Conservation (phyloP, 2,797 vertebrate genomes). For the Cryptoblepharus egeriae region DNA sequence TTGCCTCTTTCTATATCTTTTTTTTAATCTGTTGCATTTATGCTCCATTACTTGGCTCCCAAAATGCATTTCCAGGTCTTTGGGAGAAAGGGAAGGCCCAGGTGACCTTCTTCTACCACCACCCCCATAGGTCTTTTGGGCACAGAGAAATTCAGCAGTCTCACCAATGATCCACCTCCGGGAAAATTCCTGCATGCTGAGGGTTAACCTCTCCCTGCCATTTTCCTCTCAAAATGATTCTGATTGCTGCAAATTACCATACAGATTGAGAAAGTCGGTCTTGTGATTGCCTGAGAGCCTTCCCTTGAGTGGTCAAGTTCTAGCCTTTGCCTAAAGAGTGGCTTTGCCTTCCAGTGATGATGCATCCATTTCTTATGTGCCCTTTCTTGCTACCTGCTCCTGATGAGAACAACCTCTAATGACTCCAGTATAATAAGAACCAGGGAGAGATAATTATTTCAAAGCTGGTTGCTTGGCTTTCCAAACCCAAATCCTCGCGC, state of each 20-base stretch:
- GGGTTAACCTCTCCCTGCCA: neutral
- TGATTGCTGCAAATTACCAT: constrained; percentile 35
- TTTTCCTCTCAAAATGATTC: neutral
- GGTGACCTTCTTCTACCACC: no score
- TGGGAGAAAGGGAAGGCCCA: no score
- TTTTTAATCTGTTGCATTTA: no score
- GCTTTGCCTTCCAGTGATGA: neutral
- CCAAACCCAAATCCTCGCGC: neutral
- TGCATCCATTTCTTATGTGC: neutral
- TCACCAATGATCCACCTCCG: neutral
- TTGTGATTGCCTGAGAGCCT: constrained; percentile 36
- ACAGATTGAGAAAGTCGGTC: neutral
- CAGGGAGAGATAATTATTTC: neutral
- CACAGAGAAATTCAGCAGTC: neutral
- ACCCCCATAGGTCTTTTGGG: neutral
- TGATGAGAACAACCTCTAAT: neutral
- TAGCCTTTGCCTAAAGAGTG: neutral
- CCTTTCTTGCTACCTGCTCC: neutral
- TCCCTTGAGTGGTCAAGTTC: neutral
- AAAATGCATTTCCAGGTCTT: no score
- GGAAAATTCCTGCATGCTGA: accelerated
- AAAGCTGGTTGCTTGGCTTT: neutral
- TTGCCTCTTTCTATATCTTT: no score
- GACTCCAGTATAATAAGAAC: neutral
- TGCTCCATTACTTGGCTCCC: no score